Percentiles rank a stretch among this genome's conserved stretches.
Conservation (phyloP, 2,797 vertebrate species). For the Phoxinus dragarum region DNA sequence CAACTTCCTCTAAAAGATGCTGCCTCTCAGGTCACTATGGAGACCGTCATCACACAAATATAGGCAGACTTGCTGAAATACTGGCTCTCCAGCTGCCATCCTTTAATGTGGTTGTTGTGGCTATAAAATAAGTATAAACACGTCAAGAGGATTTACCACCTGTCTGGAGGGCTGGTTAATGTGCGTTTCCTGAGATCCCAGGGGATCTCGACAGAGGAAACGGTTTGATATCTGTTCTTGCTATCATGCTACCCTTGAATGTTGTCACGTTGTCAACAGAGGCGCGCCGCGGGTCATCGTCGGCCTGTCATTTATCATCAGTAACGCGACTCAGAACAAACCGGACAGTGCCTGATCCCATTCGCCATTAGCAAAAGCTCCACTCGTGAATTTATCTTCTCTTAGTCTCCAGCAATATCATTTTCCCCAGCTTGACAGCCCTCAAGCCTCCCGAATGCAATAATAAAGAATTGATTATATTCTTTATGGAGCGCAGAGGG, state of each 20-base stretch:
- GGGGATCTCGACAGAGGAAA: conserved; percentile 24
- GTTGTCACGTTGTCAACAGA: conserved; percentile 68
- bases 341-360: conserved; percentile 70
- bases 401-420: conserved; percentile 67
- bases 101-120: conserved; percentile 61
- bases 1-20: conserved; percentile 51
- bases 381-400: conserved; percentile 76
- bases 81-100: conserved; percentile 51
- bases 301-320: conserved; percentile 76
- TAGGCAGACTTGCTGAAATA: conserved; percentile 52
- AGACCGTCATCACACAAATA: conserved; percentile 47
- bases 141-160: conserved; percentile 58
- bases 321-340: conserved; percentile 70
- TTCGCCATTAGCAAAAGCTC: conserved; percentile 69
- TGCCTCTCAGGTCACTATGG: conserved; percentile 56
- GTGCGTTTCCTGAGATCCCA: conserved; percentile 42
- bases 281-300: conserved; percentile 60
- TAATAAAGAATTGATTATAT: conserved; percentile 83
- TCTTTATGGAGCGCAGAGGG: conserved; percentile 72
- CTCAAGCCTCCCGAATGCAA: conserved; percentile 76
- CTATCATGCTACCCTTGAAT: conserved; percentile 22
- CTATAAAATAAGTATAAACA: conserved; percentile 62
- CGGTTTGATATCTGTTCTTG: conserved; percentile 52
- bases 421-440: conserved; percentile 77
- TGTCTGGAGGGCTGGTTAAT: conserved; percentile 57